Base-by-base conservation (phyloP, 2,888 invertebrate species). In the Hemaris fuciformis region DNA sequence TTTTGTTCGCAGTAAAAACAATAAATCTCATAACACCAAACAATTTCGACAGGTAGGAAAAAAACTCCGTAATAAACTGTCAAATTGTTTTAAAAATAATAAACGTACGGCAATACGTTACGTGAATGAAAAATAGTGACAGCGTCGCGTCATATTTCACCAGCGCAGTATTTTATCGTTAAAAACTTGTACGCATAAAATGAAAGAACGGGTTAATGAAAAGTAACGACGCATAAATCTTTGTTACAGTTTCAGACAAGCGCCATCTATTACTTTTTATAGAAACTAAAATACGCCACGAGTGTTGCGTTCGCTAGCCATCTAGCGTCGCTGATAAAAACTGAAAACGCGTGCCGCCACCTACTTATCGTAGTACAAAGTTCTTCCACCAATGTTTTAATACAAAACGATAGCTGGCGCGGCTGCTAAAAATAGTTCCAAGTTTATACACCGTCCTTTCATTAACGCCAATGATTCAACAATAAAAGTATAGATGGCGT, bases 151-250 rank as follows among this genome's bases (percentile, higher is more conserved):
- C 27, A 53, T 53, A 31, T 18, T 27, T 53, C 53, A 53, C 31
- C 15, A 15, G 15, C 2, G 27, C 27, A 7, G 18, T 27, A 53
- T 27, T 53, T 53, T 27, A 27, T 53, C 31, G 18, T 53, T 53
- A 31, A 27, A n/a, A 53, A 53, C 27, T 18, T 53, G 25, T 53
- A 31, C 18, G 31, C 15, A 4, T 31, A 31, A 53, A 53, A 53
- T 53, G 53, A 18, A 48, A 48, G 15, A 53, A 53, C 15, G 53
- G 53, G 31, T 53, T 53, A 53, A 53, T 53, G 31, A 53, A 53
- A 53, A 48, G 10, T 48, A 48, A 1, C 48, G 53, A 53, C 25
- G 18, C 53, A 53, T 53, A 53, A 31, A 53, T 53, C 31, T 53
- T 31, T 10, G 18, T 53, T 53, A 31, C 10, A 31, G n/a, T 5